Evolutionary conservation across 2,888 invertebrate genomes (phyloP), one percentile per base, ranked within the genome.

Genomic region (Phlogophora meticulosa): DNA sequence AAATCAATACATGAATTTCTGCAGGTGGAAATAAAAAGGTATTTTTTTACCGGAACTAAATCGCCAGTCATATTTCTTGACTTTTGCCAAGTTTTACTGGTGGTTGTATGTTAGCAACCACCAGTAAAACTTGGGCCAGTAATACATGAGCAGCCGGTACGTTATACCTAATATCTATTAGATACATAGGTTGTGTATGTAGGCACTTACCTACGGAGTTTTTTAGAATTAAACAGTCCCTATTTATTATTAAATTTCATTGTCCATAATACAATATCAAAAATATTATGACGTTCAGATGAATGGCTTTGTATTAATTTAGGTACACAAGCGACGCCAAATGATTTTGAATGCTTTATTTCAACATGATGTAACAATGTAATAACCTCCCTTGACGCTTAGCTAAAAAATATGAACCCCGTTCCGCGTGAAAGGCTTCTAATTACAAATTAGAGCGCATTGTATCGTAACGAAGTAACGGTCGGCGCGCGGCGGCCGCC

Each of bases 261-360:
- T 69, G 38, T 51, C n/a, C 48, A 7, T 7, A 55, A 24, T 24
- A 17, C 34, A n/a, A n/a, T 36, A 49, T 28, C 9, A 38, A 34
- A 51, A 65, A 55, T 24, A 38, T 20, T n/a, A 4, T 58, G n/a
- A 40, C 5, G 42, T 40, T 20, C 38, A 42, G 17, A 51, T 36
- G 36, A 80, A 70, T 22, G 28, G 42, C 51, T 66, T 67, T 59
- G 61, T 63, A 22, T 55, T 52, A 58, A 61, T 63, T 57, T 68
- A 28, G 28, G 28, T 28, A 56, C 58, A 69, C 74, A 78, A 81
- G 60, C 61, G 67, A 28, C 32, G 60, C 45, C 34, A 56, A 83
- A 81, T 71, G 65, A 72, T 81, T 81, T 68, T 73, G 65, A 83
- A 82, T 76, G 76, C 82, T 57, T 76, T 78, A 85, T 81, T 76